Conservation (phyloP, 2,113 vertebrate species). For the Catharus bicknelli region DNA sequence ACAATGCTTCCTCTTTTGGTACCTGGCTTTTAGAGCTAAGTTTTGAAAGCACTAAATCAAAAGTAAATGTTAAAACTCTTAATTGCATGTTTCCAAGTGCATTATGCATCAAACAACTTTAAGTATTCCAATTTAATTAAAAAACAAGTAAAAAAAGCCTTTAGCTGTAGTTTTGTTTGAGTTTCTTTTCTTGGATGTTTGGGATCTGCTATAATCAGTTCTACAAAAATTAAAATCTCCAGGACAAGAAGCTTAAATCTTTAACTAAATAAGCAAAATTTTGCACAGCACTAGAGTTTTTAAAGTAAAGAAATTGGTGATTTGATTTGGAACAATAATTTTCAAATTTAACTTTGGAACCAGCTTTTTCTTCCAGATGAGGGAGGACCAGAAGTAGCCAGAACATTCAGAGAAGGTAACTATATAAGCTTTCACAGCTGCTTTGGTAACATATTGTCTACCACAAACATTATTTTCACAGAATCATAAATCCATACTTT, state of each 20-base stretch:
- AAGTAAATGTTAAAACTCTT: not conserved
- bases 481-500: not conserved
- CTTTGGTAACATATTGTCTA: not conserved
- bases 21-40: not conserved
- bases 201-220: not conserved
- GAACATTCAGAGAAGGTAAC: conserved; percentile 55
- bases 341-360: conserved; percentile 28
- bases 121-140: not conserved
- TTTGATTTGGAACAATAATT: not conserved
- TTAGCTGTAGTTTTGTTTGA: not conserved
- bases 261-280: conserved; percentile 27
- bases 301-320: not conserved
- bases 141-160: not conserved
- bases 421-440: conserved; percentile 12
- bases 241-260: not conserved
- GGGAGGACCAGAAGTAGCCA: conserved; percentile 53
- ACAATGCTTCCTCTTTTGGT: not conserved
- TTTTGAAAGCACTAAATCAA: conserved; percentile 38
- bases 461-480: conserved; percentile 19
- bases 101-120: not conserved
- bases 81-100: not conserved
- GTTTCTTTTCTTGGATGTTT: not conserved
- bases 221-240: conserved; percentile 15
- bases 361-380: conserved; percentile 61
- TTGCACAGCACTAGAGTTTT: not conserved